Percentiles rank a stretch among this genome's conserved stretches.
Conservation (phyloP, 2,888 invertebrate species). For the Scrobipalpa costella region DNA sequence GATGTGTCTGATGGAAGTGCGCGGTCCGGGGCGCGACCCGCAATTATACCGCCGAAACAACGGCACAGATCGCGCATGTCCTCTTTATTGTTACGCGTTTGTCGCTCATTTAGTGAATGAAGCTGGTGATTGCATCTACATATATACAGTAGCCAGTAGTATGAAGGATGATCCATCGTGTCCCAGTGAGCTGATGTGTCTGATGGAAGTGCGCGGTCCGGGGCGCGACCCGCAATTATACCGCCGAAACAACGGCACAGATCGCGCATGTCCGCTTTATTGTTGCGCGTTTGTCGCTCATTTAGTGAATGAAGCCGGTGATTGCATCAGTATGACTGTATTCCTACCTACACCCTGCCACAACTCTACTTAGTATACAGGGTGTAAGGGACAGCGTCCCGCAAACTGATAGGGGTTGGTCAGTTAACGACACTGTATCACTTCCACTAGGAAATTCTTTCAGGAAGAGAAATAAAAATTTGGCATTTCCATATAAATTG, state of each 20-base stretch:
- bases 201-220: constrained; percentile 56
- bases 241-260: constrained; percentile 69
- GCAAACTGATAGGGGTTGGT: too few species aligned
- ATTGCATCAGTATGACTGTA: constrained; percentile 11
- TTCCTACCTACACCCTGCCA: neutral
- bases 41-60: constrained; percentile 74
- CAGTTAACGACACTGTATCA: too few species aligned
- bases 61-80: constrained; percentile 59
- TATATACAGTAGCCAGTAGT: neutral
- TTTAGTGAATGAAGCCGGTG: constrained; percentile 45
- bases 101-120: too few species aligned
- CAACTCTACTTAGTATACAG: too few species aligned
- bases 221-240: constrained; percentile 73
- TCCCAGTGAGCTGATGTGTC: constrained; percentile 39
- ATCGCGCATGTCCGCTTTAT: constrained; percentile 62
- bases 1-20: constrained; percentile 53
- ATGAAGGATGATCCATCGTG: constrained; percentile 3
- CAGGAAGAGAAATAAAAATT: too few species aligned
- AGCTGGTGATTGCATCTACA: too few species aligned
- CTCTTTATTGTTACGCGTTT: too few species aligned
- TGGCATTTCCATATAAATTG: too few species aligned
- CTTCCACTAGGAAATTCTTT: too few species aligned
- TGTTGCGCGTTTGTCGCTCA: constrained; percentile 58
- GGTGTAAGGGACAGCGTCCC: too few species aligned
- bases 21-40: constrained; percentile 62